These are phyloP conservation scores for Calyptomena viridis DNA, from an alignment of 2,113 vertebrate genomes.

Conservation along the genomic window DNA sequence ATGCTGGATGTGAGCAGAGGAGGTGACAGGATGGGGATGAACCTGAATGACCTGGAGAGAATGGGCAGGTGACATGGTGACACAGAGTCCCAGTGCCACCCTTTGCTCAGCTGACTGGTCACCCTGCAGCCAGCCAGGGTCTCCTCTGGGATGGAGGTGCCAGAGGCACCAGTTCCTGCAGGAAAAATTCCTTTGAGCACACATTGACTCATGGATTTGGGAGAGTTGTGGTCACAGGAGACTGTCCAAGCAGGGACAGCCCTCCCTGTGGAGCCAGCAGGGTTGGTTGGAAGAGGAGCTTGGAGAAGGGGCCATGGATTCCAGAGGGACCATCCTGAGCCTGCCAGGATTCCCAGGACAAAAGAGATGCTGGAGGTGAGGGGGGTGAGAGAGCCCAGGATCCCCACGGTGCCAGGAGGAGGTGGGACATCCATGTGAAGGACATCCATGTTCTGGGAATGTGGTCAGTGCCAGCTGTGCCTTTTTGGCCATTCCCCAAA, in stretches of 20 bases:
- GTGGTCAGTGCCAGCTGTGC: neutral
- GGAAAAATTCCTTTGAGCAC: neutral
- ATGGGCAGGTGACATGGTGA: neutral
- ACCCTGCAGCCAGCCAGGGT: neutral
- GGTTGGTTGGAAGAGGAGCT: neutral
- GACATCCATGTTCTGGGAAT: accelerated
- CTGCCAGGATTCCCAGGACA: neutral
- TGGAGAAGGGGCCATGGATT: neutral
- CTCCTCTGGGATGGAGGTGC: accelerated
- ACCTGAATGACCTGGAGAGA: neutral
- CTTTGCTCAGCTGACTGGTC: neutral
- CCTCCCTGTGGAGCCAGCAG: neutral
- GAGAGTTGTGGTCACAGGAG: neutral
- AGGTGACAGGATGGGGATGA: neutral
- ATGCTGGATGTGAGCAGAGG: neutral
- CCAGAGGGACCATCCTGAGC: neutral
- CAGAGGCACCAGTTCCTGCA: neutral
- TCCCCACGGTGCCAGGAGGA: neutral
- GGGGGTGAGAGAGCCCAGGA: neutral
- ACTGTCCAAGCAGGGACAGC: neutral
- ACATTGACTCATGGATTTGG: accelerated
- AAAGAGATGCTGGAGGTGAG: neutral
- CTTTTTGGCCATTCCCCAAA: neutral
- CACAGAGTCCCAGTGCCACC: neutral
- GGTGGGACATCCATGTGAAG: neutral